These are phyloP conservation scores for Aplodontia rufa DNA, from an alignment of 2,113 vertebrate genomes.

Conservation along the genomic window DNA sequence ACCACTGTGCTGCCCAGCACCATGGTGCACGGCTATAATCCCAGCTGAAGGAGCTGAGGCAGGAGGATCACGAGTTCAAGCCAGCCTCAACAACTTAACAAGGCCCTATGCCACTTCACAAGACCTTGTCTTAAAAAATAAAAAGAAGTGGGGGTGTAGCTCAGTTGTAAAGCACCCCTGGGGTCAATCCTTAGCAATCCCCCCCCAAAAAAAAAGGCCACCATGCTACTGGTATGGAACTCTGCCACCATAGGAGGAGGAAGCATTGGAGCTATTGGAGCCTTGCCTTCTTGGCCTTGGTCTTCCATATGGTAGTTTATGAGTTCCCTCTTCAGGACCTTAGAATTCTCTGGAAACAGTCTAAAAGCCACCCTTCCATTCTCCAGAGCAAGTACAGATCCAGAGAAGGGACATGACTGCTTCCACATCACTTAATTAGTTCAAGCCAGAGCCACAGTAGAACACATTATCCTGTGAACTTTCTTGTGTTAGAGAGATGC, in stretches of 20 bases:
- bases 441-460: background rate
- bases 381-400: background rate
- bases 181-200: too few relatives aligned
- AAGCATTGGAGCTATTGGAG: background rate
- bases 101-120: too few relatives aligned
- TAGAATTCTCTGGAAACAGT: background rate
- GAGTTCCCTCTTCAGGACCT: background rate
- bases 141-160: too few relatives aligned
- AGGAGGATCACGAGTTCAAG: too few relatives aligned
- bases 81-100: too few relatives aligned
- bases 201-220: too few relatives aligned
- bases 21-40: too few relatives aligned
- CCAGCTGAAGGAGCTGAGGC: too few relatives aligned
- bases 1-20: background rate
- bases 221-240: background rate
- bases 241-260: background rate
- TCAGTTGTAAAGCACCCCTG: too few relatives aligned
- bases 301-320: background rate
- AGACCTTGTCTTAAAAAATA: too few relatives aligned
- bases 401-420: background rate
- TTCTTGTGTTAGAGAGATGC: background rate
- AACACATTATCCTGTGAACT: background rate
- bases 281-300: background rate
- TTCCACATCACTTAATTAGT: background rate
- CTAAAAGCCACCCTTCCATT: background rate